Evolutionary conservation across 2,797 vertebrate species (phyloP).

Genomic region (Microchirus variegatus): DNA sequence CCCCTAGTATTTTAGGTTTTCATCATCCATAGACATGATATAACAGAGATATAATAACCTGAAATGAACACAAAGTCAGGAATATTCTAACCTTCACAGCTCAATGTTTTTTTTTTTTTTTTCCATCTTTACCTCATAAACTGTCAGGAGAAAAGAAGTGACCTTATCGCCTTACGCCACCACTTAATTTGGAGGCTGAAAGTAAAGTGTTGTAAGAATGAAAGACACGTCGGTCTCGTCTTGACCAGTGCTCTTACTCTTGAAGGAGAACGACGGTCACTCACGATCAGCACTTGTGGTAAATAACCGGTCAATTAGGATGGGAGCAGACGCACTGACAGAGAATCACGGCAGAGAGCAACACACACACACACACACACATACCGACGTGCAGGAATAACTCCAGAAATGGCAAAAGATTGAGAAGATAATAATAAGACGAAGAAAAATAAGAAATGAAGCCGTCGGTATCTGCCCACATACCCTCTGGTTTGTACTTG

Average conservation of each 20-base stretch:
- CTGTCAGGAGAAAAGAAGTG: not conserved
- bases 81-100: not conserved
- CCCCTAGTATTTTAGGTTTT: too few relatives aligned
- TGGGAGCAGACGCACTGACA: conserved; percentile 26
- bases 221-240: conserved; percentile 1
- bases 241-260: conserved; percentile 23
- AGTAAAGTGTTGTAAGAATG: not conserved
- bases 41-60: too few relatives aligned
- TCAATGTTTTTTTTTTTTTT: not conserved
- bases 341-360: conserved; percentile 40
- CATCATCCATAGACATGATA: too few relatives aligned
- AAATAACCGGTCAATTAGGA: conserved; percentile 51
- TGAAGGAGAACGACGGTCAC: conserved; percentile 18
- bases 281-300: conserved; percentile 41
- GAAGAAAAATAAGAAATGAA: conserved; percentile 29
- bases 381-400: conserved; percentile 24
- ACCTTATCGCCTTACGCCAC: not conserved
- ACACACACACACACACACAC: conserved; percentile 30
- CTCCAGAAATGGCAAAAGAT: conserved; percentile 50
- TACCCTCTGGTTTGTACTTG: conserved; percentile 33
- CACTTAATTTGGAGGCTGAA: not conserved
- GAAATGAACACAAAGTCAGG: too few relatives aligned
- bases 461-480: conserved; percentile 27
- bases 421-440: conserved; percentile 47
- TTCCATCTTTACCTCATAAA: not conserved